A percentile compares a stretch with the other conserved stretches of the same genome.
phyloP scores from a whole-genome alignment of 2,888 invertebrate genomes.

The Timema podura region DNA sequence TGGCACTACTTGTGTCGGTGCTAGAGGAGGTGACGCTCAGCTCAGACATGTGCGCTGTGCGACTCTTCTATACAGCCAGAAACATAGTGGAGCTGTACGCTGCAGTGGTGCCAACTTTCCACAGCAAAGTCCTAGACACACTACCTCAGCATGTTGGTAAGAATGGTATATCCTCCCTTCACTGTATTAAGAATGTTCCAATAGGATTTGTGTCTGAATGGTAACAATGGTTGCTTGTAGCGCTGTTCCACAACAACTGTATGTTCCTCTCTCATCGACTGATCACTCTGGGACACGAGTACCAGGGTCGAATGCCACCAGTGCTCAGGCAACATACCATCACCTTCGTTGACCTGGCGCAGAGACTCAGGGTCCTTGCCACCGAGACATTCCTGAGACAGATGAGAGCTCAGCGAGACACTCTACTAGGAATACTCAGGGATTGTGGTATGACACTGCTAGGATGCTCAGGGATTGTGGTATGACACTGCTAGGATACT shows the following conservation, averaged over 20 bases:
- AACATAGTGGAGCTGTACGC: slow-evolving; percentile 74
- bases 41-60: slow-evolving; percentile 57
- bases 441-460: slow-evolving; percentile 40
- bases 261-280: slow-evolving; percentile 78
- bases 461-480: too few relatives aligned
- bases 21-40: slow-evolving; percentile 62
- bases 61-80: slow-evolving; percentile 61
- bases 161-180: slow-evolving; percentile 30
- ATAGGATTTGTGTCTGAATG: too few relatives aligned
- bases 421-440: slow-evolving; percentile 69
- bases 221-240: slow-evolving; percentile 46
- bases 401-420: slow-evolving; percentile 69
- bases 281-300: slow-evolving; percentile 62
- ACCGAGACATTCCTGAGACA: slow-evolving; percentile 67
- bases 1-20: slow-evolving; percentile 57
- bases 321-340: slow-evolving; percentile 52
- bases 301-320: slow-evolving; percentile 58
- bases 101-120: slow-evolving; percentile 72
- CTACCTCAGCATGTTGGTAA: slow-evolving; percentile 84
- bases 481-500: too few relatives aligned
- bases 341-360: slow-evolving; percentile 64
- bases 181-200: too few relatives aligned
- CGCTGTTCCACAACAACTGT: slow-evolving; percentile 87
- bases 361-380: slow-evolving; percentile 63
- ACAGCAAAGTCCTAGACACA: slow-evolving; percentile 71